Base-by-base conservation (phyloP, 2,797 vertebrate species). In the Nyctibius grandis region DNA sequence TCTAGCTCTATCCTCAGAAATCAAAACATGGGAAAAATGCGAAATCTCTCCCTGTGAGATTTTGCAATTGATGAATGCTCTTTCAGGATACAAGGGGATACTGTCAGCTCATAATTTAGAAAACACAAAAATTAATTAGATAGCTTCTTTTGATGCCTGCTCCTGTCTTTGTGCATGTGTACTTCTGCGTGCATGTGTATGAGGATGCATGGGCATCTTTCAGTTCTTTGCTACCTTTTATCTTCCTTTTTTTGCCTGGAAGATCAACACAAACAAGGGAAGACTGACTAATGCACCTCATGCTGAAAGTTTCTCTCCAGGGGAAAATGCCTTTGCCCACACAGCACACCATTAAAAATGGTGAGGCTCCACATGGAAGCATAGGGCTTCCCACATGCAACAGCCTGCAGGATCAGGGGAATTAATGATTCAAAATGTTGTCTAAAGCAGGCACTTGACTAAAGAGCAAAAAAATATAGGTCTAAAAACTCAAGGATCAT, bases 261-360 rank as follows among this genome's bases (percentile, higher is more conserved):
- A 93, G 76, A 88, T 78, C 50, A 92, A 84, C 76, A 93, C 36
- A 87, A 84, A 94, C 65, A 92, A 94, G 26, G 51, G 40, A 89
- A 81, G 70, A 61, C 50, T 92, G 75, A 92, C 36, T 93, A 94
- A 88, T 38, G 57, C 25, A 91, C 76, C 75, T 93, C 85, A 83
- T 3, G 5, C 74, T 85, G 83, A 61, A 96, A 85, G 70, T 82
- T 60, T 70, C 85, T 87, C 80, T 79, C 85, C 40, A 59, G 77
- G 70, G 75, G 76, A 33, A 95, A 25, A 25, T 90, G 73, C 42
- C 82, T 94, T 94, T 96, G 82, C 75, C 74, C 44, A 90, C 59
- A 84, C 29, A 76, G 44, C 54, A 56, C 74, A 69, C 69, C 44
- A 68, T 88, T 88, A 85, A 80, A 83, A 81, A 50, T 22, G 38